Base-by-base conservation (phyloP, 2,113 vertebrate species). In the Aleadryas rufinucha region DNA sequence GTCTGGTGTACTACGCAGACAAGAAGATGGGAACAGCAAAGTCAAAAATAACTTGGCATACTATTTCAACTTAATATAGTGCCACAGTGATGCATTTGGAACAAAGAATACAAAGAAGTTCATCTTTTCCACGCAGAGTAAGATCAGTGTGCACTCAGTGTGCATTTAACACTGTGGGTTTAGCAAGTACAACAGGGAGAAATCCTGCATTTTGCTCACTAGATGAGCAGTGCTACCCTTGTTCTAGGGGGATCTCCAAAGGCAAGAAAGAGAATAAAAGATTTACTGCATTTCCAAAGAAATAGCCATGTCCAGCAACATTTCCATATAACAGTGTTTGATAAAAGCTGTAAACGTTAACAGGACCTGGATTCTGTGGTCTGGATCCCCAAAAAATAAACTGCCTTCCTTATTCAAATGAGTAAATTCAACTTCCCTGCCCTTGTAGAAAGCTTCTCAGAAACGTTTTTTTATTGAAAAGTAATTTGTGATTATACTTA, bases 1-100 rank as follows among this genome's bases (percentile, higher is more conserved):
- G 98, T 59, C 98, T 98, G 8, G 98, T 98, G 64, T 99, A 99
- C 99, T 99, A 65, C 41, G 54, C 3, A 75, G 28, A 39, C 8
- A 61, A 24, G 37, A 66, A 41, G 33, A 90, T 12, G 9, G 33
- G 37, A 88, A 92, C 19, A 70, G 4, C 30, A 68, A 77, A 74
- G 33, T 64, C 42, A 90, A 1, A 66, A 89, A 83, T 19, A 93
- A 71, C 14, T 56, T 53, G 18, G 52, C 54, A 49, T n/a, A 60
- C 20, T 70, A 70, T 47, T 92, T 91, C 37, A 49, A 74, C 26
- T 63, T 52, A n/a, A 39, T 44, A 18, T 3, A 85, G 56, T 28
- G 31, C 11, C 42, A 72, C 3, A 71, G 53, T 0, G 8, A 42
- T 64, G n/a, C 26, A 60, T 50, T 94, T 31, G 22, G n/a, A 72